Percentiles rank a stretch among this genome's conserved stretches.
phyloP scores from a whole-genome alignment of 2,113 vertebrate species.

The Nothocercus nigrocapillus region DNA sequence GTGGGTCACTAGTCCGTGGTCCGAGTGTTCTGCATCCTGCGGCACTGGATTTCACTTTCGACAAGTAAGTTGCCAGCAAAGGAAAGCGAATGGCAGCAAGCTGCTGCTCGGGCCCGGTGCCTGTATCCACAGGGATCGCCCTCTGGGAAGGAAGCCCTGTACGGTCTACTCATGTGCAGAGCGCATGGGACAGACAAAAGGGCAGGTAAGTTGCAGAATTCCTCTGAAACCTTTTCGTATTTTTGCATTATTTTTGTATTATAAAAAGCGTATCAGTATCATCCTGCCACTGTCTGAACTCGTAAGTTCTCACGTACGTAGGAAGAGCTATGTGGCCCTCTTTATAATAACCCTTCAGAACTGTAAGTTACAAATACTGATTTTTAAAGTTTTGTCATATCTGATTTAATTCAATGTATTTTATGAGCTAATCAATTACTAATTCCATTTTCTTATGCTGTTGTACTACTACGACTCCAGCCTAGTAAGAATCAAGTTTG shows the following conservation, averaged over 20 bases:
- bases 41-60: constrained; percentile 81
- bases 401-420: background rate
- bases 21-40: constrained; percentile 84
- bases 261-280: fast-evolving
- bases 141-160: constrained; percentile 76
- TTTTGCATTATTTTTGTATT: fast-evolving
- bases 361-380: background rate
- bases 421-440: background rate
- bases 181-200: constrained; percentile 57
- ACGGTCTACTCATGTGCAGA: constrained; percentile 55
- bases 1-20: constrained; percentile 83
- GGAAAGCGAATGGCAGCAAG: constrained; percentile 42
- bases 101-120: background rate
- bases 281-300: fast-evolving
- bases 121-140: constrained; percentile 69
- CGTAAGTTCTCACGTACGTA: background rate
- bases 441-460: background rate
- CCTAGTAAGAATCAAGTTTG: background rate
- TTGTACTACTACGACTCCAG: background rate
- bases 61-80: constrained; percentile 79
- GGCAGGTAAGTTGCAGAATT: constrained; percentile 70
- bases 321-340: background rate
- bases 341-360: background rate
- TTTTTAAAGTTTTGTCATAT: background rate
- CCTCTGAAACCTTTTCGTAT: fast-evolving